phyloP scores from a whole-genome alignment of 2,797 vertebrate species.

The Pantherophis vulpinus region DNA sequence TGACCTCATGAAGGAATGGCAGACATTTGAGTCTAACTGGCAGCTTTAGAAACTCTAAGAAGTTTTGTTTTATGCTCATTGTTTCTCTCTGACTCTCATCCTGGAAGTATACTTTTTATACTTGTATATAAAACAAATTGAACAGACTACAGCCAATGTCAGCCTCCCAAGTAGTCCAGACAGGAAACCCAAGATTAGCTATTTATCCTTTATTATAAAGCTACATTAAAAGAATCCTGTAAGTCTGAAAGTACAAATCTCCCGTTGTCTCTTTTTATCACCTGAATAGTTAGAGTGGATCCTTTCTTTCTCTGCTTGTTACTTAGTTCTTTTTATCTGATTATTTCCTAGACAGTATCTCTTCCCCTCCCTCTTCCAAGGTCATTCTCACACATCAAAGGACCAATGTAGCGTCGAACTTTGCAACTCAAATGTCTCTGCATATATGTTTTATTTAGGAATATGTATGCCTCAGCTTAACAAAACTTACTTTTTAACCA shows the following conservation, averaged over 20 bases:
- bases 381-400: background rate
- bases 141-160: background rate
- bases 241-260: background rate
- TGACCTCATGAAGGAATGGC: slow-evolving; percentile 48
- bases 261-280: background rate
- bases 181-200: background rate
- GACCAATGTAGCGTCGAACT: background rate
- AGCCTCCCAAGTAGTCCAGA: background rate
- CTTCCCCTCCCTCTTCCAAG: background rate
- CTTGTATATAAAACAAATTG: background rate
- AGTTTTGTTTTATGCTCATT: background rate
- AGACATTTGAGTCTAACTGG: slow-evolving; percentile 21
- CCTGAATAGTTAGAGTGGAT: background rate
- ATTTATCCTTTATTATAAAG: background rate
- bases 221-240: background rate
- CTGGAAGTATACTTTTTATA: background rate
- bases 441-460: background rate
- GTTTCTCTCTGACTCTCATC: background rate
- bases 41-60: background rate
- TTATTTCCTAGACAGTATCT: background rate
- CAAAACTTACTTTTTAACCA: background rate
- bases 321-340: background rate
- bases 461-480: background rate
- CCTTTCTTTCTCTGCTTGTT: background rate
- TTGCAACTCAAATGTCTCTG: background rate